Percentiles rank a stretch among this genome's conserved stretches.
phyloP scores from a whole-genome alignment of 2,888 invertebrate genomes.

The Aromia moschata region DNA sequence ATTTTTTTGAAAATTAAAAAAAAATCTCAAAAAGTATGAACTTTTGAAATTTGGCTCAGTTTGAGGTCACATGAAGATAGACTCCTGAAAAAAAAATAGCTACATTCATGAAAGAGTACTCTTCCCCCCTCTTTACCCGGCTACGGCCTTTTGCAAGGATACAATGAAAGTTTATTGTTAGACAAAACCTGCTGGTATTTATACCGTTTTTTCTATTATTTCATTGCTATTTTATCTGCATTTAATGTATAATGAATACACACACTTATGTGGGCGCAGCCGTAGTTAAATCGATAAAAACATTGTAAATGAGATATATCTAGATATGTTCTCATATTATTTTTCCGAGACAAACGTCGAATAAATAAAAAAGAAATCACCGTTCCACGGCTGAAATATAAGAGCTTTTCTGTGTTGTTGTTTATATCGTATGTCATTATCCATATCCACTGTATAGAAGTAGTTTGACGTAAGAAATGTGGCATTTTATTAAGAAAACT shows the following conservation, averaged over 20 bases:
- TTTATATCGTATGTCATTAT: background rate
- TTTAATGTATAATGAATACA: background rate
- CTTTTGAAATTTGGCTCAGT: too few relatives aligned
- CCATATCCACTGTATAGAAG: background rate
- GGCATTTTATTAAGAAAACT: background rate
- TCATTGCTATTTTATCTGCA: background rate
- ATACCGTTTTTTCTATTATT: conserved; percentile 2
- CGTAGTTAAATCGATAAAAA: background rate
- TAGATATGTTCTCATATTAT: conserved; percentile 1
- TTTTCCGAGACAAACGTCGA: background rate
- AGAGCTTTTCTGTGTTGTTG: conserved; percentile 13
- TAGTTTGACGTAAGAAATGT: background rate
- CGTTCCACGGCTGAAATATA: background rate
- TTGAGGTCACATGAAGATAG: too few relatives aligned
- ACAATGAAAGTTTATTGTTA: conserved; percentile 7
- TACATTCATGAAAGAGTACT: too few relatives aligned
- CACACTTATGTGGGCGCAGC: background rate
- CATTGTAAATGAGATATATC: background rate
- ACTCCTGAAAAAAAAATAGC: too few relatives aligned
- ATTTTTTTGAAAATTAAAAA: too few relatives aligned
- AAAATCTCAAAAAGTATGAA: too few relatives aligned
- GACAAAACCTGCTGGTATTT: conserved; percentile 10
- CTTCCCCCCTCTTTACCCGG: too few relatives aligned
- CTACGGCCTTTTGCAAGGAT: too few relatives aligned
- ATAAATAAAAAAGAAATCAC: conserved; percentile 1